Evolutionary conservation across 2,797 vertebrate species (phyloP), one percentile per base, ranked within the genome.

Genomic region (Apogon hyalosoma): DNA sequence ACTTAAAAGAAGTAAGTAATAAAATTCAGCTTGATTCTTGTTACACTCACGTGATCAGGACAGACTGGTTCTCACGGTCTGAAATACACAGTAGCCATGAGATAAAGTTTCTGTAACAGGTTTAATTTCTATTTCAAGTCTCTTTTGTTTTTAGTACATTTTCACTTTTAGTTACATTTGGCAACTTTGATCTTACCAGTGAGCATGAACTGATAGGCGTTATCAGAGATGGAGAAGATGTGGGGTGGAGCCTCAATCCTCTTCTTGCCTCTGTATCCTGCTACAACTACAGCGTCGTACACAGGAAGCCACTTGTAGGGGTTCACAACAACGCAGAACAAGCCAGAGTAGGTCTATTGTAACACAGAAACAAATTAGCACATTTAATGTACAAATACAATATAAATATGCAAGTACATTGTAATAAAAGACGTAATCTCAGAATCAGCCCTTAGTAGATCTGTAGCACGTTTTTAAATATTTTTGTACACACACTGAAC

Each of bases 271-370:
- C 85, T 87, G 73, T 87, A 87, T 45, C 58, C 77, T 0, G 0
- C 39, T 0, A 87, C 85, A 68, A 81, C 77, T 7, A 28, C 0
- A 58, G 64, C 19, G 39, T 87, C 82, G 3, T 87, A 85, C 0
- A 95, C 94, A 0, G 95, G 95, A 85, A 95, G 89, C 95, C 94
- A 95, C 85, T 95, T 95, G 89, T 95, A 95, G 75, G 95, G 95
- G 71, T 96, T 96, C 83, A 96, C 88, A 0, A 94, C 95, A 73
- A 95, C 92, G 0, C 95, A 96, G 90, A 96, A 96, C 48, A 96
- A 90, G 11, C 95, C 94, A 0, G 94, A 95, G 69, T 95, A 96
- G 18, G 95, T 96, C 95, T 28, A 6, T 28, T 96, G 67, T 42
- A 18, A 13, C 40, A 24, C 21, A 8, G n/a, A 7, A 24, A 41